Evolutionary conservation across 2,888 invertebrate genomes (phyloP).

Genomic region (Ophion ventricosus): DNA sequence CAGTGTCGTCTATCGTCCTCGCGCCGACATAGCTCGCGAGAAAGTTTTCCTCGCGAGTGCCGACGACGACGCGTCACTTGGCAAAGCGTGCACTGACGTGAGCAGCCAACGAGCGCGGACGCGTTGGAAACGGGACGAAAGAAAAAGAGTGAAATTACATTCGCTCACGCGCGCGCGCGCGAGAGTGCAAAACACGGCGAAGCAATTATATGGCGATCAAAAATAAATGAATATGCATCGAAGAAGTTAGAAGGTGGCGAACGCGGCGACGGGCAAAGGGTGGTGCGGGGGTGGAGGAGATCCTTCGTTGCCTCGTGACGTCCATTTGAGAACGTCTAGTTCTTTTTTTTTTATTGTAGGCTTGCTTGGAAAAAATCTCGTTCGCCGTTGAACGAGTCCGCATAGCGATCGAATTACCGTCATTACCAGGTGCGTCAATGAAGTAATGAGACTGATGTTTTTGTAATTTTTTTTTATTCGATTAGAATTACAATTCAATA

Average conservation of each 20-base stretch:
- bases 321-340: constrained; percentile 9
- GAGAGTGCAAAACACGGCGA: constrained; percentile 32
- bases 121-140: not conserved
- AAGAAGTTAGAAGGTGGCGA: not conserved
- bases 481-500: too few relatives aligned
- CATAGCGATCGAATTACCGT: constrained; percentile 64
- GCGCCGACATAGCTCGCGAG: not conserved
- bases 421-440: too few relatives aligned
- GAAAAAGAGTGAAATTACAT: constrained; percentile 10
- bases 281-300: not conserved
- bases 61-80: not conserved
- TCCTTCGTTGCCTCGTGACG: constrained; percentile 38
- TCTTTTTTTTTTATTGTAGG: constrained; percentile 43
- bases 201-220: constrained; percentile 43
- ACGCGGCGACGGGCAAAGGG: too few relatives aligned
- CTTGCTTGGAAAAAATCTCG: constrained; percentile 37
- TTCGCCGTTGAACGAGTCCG: constrained; percentile 42
- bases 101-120: not conserved
- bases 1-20: not conserved
- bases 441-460: too few relatives aligned
- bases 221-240: constrained; percentile 54
- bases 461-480: too few relatives aligned
- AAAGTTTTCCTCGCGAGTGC: not conserved
- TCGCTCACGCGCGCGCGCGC: not conserved
- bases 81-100: not conserved